Base-by-base conservation (phyloP, 2,888 invertebrate species). In the Melanargia galathea region DNA sequence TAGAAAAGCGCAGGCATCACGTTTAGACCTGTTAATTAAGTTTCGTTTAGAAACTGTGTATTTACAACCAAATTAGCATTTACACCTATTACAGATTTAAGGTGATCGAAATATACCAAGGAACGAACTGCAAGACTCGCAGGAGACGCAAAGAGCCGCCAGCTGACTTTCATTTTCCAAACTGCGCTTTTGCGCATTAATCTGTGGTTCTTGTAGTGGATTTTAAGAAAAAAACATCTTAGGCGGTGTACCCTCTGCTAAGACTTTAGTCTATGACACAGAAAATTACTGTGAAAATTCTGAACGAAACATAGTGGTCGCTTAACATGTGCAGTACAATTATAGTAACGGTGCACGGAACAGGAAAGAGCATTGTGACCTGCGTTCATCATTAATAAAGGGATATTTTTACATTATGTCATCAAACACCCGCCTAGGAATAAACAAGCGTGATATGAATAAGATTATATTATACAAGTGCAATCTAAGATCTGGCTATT, bases 281-380 rank as follows among this genome's bases (percentile, higher is more conserved):
- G 74, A 77, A 76, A 79, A 71, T 70, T 73, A 73, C 80, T 84
- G 83, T 83, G 83, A 84, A 83, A 83, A 84, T 81, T 82, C 77
- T 63, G 60, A 54, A 73, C 77, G 73, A 73, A 71, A 70, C 73
- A 62, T 71, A 75, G 75, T 11, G 48, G 30, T 48, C 75, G 74
- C 76, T 75, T 78, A 71, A 79, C 83, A 82, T 83, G 83, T 82
- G 81, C 76, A 81, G 81, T 73, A 74, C 72, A 75, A 84, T 85
- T 84, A 83, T 64, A 59, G 69, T 83, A 86, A 85, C 86, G 84
- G 85, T 77, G 77, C 71, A 62, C 49, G 40, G 56, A 46, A 56
- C 60, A 64, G 61, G 60, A 62, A 59, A 64, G 60, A 43, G 49
- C 43, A 56, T 52, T 40, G 62, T 66, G 45, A 56, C 45, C 54